A percentile compares a stretch with the other conserved stretches of the same genome.
Evolutionary conservation across 2,113 vertebrate genomes (phyloP).

Genomic region (Saccopteryx leptura): DNA sequence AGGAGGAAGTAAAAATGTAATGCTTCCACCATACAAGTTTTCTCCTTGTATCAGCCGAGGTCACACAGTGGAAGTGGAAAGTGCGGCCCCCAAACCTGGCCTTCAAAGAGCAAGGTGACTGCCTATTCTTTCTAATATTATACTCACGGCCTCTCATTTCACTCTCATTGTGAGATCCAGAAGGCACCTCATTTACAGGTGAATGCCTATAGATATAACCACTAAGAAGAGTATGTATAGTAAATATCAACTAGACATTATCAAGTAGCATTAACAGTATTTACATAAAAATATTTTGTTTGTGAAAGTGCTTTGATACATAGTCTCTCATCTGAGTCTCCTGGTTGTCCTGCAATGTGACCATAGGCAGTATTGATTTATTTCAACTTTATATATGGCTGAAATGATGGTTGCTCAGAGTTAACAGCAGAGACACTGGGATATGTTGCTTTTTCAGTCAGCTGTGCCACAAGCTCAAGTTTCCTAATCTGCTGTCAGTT

Average conservation of each 20-base stretch:
- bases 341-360: not conserved
- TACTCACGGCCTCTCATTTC: accelerated
- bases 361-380: not conserved
- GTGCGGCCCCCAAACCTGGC: not conserved
- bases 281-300: not conserved
- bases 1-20: slow-evolving; percentile 32
- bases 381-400: not conserved
- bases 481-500: not conserved
- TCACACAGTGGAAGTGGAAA: not conserved
- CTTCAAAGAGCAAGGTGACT: not conserved
- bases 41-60: not conserved
- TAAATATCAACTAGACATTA: not conserved
- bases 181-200: not conserved
- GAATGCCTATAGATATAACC: not conserved
- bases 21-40: not conserved
- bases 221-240: not conserved
- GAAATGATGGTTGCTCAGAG: not conserved
- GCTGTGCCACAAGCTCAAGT: not conserved
- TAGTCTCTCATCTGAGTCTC: not conserved
- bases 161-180: not conserved
- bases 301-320: not conserved
- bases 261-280: not conserved
- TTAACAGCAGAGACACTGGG: not conserved
- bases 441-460: not conserved
- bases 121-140: not conserved